Percentiles rank a stretch among this genome's conserved stretches.
These are phyloP conservation scores for Hemicrepidius hirtus DNA, from an alignment of 2,888 invertebrate species.

Conservation along the genomic window DNA sequence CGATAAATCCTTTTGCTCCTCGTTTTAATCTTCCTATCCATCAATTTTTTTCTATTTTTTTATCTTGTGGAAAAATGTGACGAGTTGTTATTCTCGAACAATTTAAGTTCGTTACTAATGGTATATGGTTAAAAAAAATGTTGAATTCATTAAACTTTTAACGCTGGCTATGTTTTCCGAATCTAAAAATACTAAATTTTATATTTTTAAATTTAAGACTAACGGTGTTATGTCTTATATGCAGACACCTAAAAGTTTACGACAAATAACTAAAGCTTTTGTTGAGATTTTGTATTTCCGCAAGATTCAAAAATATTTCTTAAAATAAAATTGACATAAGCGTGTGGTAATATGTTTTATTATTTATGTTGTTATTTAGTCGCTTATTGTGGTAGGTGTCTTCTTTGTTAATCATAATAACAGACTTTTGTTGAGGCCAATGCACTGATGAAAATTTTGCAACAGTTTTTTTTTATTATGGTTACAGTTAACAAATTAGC, in stretches of 20 bases:
- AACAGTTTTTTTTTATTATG: background rate
- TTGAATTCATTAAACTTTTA: slow-evolving; percentile 17
- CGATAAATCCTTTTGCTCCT: too few relatives aligned
- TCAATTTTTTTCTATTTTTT: too few relatives aligned
- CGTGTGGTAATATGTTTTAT: background rate
- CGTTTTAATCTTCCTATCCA: too few relatives aligned
- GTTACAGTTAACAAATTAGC: background rate
- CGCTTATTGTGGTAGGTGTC: background rate
- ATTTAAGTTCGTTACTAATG: too few relatives aligned
- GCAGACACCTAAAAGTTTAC: background rate
- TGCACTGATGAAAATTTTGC: background rate
- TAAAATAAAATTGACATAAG: background rate
- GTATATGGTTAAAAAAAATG: too few relatives aligned
- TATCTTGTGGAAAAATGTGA: too few relatives aligned
- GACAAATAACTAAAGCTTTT: background rate
- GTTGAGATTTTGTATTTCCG: background rate
- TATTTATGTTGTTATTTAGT: background rate
- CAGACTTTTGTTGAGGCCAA: slow-evolving; percentile 11
- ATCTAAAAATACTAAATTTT: slow-evolving; percentile 2
- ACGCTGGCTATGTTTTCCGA: background rate
- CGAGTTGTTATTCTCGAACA: too few relatives aligned
- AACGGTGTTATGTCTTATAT: slow-evolving; percentile 12
- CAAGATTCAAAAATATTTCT: background rate
- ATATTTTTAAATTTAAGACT: slow-evolving; percentile 11
- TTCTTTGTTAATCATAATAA: slow-evolving; percentile 11